Conservation (phyloP, 1,140 invertebrate species). For the Papilio glaucus region DNA sequence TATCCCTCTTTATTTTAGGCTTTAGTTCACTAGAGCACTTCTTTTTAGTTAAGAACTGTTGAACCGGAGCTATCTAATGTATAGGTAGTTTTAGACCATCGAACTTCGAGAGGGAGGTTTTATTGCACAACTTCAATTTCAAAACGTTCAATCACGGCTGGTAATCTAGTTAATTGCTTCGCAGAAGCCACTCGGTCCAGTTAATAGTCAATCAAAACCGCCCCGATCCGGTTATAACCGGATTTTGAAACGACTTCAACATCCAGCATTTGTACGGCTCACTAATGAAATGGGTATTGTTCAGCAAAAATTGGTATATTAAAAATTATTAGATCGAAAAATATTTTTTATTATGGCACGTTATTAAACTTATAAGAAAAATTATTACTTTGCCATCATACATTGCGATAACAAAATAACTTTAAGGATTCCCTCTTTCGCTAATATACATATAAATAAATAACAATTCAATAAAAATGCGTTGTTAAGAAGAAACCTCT, state of each 20-base stretch:
- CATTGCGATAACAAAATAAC: too few relatives aligned
- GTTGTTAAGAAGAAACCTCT: too few relatives aligned
- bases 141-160: constrained; percentile 13
- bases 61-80: too few relatives aligned
- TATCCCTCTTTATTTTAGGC: too few relatives aligned
- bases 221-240: not conserved
- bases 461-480: too few relatives aligned
- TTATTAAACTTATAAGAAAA: too few relatives aligned
- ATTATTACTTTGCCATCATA: too few relatives aligned
- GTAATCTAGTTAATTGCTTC: constrained; percentile 24
- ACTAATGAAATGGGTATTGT: constrained; percentile 5
- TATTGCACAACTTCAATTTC: not conserved
- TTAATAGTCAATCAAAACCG: constrained; percentile 22
- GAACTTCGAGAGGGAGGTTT: not conserved
- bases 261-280: not conserved
- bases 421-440: too few relatives aligned
- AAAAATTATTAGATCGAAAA: not conserved
- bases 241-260: constrained; percentile 16
- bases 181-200: constrained; percentile 16
- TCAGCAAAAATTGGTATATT: not conserved
- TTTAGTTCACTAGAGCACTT: too few relatives aligned
- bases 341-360: too few relatives aligned
- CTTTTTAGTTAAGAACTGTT: too few relatives aligned
- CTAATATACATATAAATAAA: too few relatives aligned
- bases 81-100: not conserved